A percentile compares a stretch with the other conserved stretches of the same genome.
These are phyloP conservation scores for Heliconius cydno DNA, from an alignment of 2,888 invertebrate genomes.

Conservation along the genomic window DNA sequence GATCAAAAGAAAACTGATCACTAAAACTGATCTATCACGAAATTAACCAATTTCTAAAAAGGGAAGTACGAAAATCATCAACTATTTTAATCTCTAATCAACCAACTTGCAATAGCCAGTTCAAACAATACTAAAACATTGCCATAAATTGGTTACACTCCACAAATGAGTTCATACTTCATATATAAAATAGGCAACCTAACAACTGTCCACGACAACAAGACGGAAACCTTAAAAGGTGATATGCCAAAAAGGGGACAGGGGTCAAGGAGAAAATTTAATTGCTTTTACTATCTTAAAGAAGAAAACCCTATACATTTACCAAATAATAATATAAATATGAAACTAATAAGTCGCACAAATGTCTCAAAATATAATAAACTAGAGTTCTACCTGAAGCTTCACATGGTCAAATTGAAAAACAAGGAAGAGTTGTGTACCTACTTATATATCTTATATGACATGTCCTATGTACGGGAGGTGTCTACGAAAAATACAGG, in stretches of 20 bases:
- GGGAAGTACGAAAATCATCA: too few relatives aligned
- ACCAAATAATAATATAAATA: neutral
- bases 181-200: conserved; percentile 10
- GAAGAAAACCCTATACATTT: neutral
- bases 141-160: neutral
- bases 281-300: neutral
- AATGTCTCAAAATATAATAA: too few relatives aligned
- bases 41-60: too few relatives aligned
- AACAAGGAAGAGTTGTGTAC: too few relatives aligned
- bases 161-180: neutral
- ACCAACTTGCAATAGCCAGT: neutral
- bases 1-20: too few relatives aligned
- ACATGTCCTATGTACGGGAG: too few relatives aligned
- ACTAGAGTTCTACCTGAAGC: too few relatives aligned
- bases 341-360: too few relatives aligned
- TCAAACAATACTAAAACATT: neutral
- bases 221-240: conserved; percentile 20
- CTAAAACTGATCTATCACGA: too few relatives aligned
- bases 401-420: too few relatives aligned
- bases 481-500: too few relatives aligned
- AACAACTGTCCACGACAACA: conserved; percentile 14
- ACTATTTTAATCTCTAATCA: neutral
- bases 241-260: conserved; percentile 13
- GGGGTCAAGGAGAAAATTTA: conserved; percentile 12
- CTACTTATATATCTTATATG: too few relatives aligned